These are phyloP conservation scores for Ramazzottius varieornatus DNA, from an alignment of 2,888 invertebrate genomes.

Conservation along the genomic window DNA sequence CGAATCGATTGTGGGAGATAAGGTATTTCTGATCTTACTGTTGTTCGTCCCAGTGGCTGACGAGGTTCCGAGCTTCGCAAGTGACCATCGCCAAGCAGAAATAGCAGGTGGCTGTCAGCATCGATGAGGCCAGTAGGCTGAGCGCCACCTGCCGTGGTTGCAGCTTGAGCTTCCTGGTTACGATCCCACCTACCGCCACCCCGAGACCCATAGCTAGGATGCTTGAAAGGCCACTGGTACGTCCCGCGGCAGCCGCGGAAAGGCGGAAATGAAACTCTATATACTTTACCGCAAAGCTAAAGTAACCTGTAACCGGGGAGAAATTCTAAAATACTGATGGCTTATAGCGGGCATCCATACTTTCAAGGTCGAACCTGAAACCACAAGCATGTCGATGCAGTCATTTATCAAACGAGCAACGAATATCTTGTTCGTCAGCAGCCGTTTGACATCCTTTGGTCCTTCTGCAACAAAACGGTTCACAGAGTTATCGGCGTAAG, in stretches of 20 bases:
- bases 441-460: slow-evolving; percentile 26
- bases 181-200: not conserved
- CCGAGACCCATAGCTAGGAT: not conserved
- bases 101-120: not conserved
- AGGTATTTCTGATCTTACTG: not conserved
- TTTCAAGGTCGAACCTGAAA: not conserved
- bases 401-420: slow-evolving; percentile 22
- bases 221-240: not conserved
- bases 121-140: not conserved
- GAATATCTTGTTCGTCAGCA: slow-evolving; percentile 37
- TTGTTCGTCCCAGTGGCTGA: not conserved
- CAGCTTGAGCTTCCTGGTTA: not conserved
- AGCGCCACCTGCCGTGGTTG: not conserved
- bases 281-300: not conserved
- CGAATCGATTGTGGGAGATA: not conserved
- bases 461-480: slow-evolving; percentile 13
- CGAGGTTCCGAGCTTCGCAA: not conserved
- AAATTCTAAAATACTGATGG: not conserved
- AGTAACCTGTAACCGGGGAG: not conserved
- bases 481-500: not conserved
- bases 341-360: too few species aligned
- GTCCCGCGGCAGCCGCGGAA: not conserved
- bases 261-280: not conserved
- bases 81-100: not conserved
- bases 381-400: not conserved